Evolutionary conservation across 2,797 vertebrate genomes (phyloP).

Genomic region (Buceros bicornis): DNA sequence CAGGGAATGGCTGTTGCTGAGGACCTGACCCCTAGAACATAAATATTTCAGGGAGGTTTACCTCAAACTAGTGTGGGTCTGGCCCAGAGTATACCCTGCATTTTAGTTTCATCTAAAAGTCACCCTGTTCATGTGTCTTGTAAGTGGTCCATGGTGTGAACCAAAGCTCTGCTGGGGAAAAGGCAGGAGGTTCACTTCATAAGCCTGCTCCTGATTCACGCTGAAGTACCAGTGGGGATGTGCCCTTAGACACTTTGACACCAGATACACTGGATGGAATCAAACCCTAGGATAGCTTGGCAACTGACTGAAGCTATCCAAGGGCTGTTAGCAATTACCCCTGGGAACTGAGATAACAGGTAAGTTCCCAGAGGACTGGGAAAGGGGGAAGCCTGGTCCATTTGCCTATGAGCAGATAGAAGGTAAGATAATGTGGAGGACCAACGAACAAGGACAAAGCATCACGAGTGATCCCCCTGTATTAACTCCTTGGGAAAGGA

Average conservation of each 20-base stretch:
- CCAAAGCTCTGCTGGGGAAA: accelerated
- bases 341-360: background rate
- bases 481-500: background rate
- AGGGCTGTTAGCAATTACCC: background rate
- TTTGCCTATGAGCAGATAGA: background rate
- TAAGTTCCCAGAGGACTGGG: background rate
- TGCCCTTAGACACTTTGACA: accelerated
- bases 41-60: background rate
- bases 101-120: background rate
- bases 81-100: background rate
- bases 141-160: accelerated
- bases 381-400: background rate
- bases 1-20: background rate
- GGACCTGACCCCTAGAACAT: background rate
- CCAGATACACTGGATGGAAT: background rate
- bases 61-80: background rate
- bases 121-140: too few relatives aligned
- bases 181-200: background rate
- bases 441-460: background rate
- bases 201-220: background rate
- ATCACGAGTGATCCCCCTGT: background rate
- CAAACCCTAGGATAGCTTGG: background rate
- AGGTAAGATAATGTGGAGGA: background rate
- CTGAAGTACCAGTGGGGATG: background rate
- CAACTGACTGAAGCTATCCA: background rate